Percentiles rank a stretch among this genome's conserved stretches.
These are phyloP conservation scores for Pithys albifrons DNA, from an alignment of 2,113 vertebrate genomes.

Conservation along the genomic window DNA sequence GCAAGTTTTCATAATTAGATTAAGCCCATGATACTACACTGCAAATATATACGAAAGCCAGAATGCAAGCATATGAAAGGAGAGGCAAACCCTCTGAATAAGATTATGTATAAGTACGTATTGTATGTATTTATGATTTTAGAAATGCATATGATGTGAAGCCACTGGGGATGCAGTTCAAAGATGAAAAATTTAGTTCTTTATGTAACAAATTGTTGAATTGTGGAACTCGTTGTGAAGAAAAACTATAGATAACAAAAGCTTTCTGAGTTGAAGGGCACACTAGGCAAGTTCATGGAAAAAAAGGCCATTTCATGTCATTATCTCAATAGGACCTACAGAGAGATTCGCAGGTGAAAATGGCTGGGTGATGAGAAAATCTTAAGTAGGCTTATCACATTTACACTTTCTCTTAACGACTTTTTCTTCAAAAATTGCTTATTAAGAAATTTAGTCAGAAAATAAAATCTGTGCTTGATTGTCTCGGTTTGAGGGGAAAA, in stretches of 20 bases:
- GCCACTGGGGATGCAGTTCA: background rate
- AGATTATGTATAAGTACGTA: background rate
- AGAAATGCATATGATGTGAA: background rate
- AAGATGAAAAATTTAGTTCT: background rate
- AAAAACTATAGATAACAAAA: background rate
- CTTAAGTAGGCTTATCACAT: background rate
- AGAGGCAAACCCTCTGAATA: background rate
- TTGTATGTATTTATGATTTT: background rate
- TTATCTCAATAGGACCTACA: background rate
- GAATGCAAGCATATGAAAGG: background rate
- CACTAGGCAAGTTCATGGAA: background rate
- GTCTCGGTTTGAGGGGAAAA: too few relatives aligned
- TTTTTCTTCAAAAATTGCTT: background rate
- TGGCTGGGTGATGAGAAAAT: background rate
- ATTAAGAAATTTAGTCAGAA: background rate
- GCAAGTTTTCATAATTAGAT: background rate
- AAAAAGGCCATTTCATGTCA: background rate
- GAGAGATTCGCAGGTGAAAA: background rate
- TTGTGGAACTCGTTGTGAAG: background rate
- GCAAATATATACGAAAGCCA: background rate
- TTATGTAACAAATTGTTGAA: background rate
- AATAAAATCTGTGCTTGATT: background rate
- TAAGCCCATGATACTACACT: background rate
- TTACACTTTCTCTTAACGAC: background rate
- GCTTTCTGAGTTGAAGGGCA: background rate